Conservation (phyloP, 2,797 vertebrate genomes). For the Myotis myotis region DNA sequence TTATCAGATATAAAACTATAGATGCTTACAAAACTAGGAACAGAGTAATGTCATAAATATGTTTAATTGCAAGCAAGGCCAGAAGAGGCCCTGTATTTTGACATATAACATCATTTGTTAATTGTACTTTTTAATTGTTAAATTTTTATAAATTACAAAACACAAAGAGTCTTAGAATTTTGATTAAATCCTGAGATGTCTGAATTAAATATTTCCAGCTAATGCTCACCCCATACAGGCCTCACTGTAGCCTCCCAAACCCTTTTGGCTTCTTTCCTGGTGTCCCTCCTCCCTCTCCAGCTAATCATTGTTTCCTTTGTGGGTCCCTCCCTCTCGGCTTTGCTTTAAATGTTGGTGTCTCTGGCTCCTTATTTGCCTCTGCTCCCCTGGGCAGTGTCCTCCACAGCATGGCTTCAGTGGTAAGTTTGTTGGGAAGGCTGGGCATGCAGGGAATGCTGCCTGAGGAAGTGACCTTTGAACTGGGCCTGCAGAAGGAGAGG, state of each 20-base stretch:
- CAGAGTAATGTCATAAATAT: background rate
- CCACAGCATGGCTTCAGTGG: background rate
- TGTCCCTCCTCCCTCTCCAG: background rate
- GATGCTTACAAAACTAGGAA: background rate
- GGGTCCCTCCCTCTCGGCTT: background rate
- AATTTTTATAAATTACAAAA: slow-evolving; percentile 26
- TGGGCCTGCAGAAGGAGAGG: background rate
- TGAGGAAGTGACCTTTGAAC: background rate
- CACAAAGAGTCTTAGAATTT: background rate
- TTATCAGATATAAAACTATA: slow-evolving; percentile 32
- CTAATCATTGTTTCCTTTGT: background rate
- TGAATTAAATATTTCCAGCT: background rate
- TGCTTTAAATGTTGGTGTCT: background rate
- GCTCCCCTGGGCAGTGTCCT: background rate
- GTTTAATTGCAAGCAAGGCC: slow-evolving; percentile 34
- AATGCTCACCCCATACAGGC: background rate
- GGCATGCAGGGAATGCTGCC: background rate
- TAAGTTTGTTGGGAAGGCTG: background rate
- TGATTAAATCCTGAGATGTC: background rate
- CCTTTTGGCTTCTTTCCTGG: background rate
- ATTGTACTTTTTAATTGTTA: slow-evolving; percentile 8
- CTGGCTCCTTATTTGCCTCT: background rate
- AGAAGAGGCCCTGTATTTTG: slow-evolving; percentile 18
- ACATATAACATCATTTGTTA: slow-evolving; percentile 1
- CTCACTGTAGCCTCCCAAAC: background rate